phyloP scores from a whole-genome alignment of 2,888 invertebrate genomes.

The Hedychridium roseum region DNA sequence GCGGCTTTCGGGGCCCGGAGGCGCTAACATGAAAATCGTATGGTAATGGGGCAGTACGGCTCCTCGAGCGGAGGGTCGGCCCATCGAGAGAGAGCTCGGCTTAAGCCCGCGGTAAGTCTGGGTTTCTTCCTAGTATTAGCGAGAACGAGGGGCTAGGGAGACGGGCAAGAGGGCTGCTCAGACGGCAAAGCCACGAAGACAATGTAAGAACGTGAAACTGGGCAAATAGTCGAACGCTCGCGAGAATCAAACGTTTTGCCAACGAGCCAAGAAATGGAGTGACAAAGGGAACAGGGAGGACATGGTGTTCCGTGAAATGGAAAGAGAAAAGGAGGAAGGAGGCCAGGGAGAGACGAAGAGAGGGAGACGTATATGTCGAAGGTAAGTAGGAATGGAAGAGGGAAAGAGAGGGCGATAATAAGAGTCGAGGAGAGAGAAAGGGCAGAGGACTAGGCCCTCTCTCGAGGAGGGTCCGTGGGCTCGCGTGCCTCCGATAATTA shows the following conservation, averaged over 20 bases:
- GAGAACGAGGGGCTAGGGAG: background rate
- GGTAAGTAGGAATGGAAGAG: background rate
- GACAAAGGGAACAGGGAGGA: too few species aligned
- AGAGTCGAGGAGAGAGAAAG: constrained; percentile 12
- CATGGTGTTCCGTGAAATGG: too few species aligned
- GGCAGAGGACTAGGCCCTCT: constrained; percentile 26
- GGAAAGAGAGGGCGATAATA: constrained; percentile 7
- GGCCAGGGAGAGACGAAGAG: background rate
- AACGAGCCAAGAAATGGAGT: too few species aligned
- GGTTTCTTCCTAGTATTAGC: constrained; percentile 47
- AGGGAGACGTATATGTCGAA: constrained; percentile 1
- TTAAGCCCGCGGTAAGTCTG: constrained; percentile 41
- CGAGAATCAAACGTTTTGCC: too few species aligned
- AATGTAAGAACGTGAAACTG: too few species aligned
- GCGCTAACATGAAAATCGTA: constrained; percentile 61
- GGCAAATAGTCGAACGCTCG: too few species aligned
- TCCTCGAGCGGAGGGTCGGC: constrained; percentile 40
- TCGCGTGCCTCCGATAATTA: constrained; percentile 61
- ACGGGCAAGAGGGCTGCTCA: background rate
- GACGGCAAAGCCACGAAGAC: too few species aligned
- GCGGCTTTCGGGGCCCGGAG: constrained; percentile 55
- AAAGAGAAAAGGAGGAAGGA: background rate
- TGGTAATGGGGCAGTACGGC: constrained; percentile 54
- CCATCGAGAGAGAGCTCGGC: constrained; percentile 34
- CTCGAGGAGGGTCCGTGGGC: constrained; percentile 48